phyloP scores from a whole-genome alignment of 64 coral and sea anemone genomes.

The Porites lutea region DNA sequence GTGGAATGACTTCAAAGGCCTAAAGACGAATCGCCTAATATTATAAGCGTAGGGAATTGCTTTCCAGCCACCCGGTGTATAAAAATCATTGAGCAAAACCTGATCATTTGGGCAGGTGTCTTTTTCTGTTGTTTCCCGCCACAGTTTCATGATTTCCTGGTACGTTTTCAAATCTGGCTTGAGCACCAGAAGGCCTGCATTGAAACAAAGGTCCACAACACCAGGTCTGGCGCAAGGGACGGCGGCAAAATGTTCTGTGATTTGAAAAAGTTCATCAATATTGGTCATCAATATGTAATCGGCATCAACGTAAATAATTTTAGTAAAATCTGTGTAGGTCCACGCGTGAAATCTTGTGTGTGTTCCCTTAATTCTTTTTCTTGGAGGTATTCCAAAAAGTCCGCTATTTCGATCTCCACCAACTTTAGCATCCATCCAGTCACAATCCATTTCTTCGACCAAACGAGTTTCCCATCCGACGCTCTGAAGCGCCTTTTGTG shows the following conservation, averaged over 20 bases:
- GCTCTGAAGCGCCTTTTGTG: conserved; percentile 1
- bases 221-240: conserved; percentile 78
- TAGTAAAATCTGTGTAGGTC: conserved; percentile 87
- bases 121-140: conserved; percentile 53
- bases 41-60: conserved; percentile 86
- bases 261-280: conserved; percentile 88
- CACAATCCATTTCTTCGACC: conserved; percentile 87
- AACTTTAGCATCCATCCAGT: conserved; percentile 86
- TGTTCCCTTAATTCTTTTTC: conserved; percentile 42
- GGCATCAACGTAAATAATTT: conserved; percentile 79
- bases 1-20: conserved; percentile 91
- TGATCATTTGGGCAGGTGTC: conserved; percentile 86
- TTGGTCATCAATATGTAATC: conserved; percentile 80
- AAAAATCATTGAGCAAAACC: conserved; percentile 68
- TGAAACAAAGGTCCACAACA: conserved; percentile 88
- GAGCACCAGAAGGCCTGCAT: conserved; percentile 87
- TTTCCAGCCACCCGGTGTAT: conserved; percentile 53
- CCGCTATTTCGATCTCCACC: conserved; percentile 44
- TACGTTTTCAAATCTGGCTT: conserved; percentile 67
- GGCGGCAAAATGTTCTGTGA: conserved; percentile 75
- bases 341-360: conserved; percentile 90
- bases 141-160: conserved; percentile 67
- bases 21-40: conserved; percentile 69
- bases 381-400: neutral
- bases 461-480: conserved; percentile 73